Evolutionary conservation across 2,888 invertebrate genomes (phyloP).

Genomic region (Tortricodes alternella): DNA sequence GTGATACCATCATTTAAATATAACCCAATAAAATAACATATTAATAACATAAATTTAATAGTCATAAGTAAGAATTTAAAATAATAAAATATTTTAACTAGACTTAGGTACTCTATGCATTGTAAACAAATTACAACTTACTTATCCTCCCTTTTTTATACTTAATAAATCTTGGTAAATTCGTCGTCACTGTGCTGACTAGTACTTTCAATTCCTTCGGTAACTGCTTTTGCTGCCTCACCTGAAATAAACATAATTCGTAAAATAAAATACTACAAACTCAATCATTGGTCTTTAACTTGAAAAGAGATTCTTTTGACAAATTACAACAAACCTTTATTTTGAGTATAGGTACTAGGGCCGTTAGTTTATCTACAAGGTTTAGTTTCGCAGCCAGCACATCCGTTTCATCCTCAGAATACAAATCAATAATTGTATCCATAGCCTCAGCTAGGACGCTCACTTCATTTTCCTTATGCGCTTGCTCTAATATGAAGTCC

Average conservation of each 20-base stretch:
- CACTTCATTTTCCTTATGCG: slow-evolving; percentile 84
- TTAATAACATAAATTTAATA: slow-evolving; percentile 22
- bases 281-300: slow-evolving; percentile 9
- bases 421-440: slow-evolving; percentile 89
- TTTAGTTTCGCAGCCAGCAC: slow-evolving; percentile 84
- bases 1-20: slow-evolving; percentile 25
- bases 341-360: slow-evolving; percentile 84
- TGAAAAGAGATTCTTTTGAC: slow-evolving; percentile 3
- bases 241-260: slow-evolving; percentile 64
- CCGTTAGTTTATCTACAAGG: slow-evolving; percentile 83
- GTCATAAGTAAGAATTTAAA: background rate
- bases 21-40: slow-evolving; percentile 10
- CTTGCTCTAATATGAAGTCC: slow-evolving; percentile 84
- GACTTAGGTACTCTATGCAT: slow-evolving; percentile 19
- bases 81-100: slow-evolving; percentile 25
- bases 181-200: slow-evolving; percentile 87
- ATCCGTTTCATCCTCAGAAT: slow-evolving; percentile 89
- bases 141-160: slow-evolving; percentile 83
- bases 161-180: slow-evolving; percentile 87
- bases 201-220: slow-evolving; percentile 87
- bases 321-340: slow-evolving; percentile 81
- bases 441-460: slow-evolving; percentile 89
- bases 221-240: slow-evolving; percentile 84
- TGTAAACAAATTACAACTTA: slow-evolving; percentile 48
- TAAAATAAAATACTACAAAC: background rate